phyloP scores from a whole-genome alignment of 2,797 vertebrate genomes.

The Rhincodon typus region DNA sequence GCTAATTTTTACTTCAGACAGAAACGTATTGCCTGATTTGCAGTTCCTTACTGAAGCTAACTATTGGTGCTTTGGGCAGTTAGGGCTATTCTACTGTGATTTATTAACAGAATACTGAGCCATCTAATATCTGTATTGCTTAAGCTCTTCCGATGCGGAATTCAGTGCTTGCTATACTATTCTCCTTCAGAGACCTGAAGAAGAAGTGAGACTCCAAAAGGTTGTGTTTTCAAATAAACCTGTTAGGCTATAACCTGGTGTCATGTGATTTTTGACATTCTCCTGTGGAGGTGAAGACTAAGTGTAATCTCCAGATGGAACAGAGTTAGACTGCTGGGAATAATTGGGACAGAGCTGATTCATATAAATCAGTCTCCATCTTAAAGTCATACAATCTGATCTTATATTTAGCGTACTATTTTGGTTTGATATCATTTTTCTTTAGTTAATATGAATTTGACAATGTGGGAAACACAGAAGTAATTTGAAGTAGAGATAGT shows the following conservation, averaged over 20 bases:
- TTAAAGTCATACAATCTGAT: neutral
- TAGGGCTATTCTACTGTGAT: neutral
- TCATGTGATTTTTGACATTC: neutral
- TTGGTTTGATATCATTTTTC: neutral
- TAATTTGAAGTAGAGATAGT: neutral
- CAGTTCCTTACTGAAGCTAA: neutral
- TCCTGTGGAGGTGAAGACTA: neutral
- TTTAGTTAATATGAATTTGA: neutral
- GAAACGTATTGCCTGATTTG: neutral
- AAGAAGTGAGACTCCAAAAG: too few relatives aligned
- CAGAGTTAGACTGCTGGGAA: neutral
- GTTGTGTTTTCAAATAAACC: too few relatives aligned
- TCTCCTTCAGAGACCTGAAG: too few relatives aligned
- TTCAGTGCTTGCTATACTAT: neutral
- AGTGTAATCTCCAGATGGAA: neutral
- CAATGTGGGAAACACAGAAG: neutral
- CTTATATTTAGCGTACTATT: neutral
- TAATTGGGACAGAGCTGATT: neutral
- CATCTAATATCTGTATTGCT: neutral
- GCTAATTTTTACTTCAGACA: neutral
- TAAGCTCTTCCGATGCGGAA: neutral
- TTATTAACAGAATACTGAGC: neutral
- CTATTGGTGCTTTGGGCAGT: neutral
- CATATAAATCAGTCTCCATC: neutral
- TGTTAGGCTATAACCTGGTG: too few relatives aligned